A percentile compares a stretch with the other conserved stretches of the same genome.
These are phyloP conservation scores for Vireo griseus DNA, from an alignment of 2,797 vertebrate species.

Conservation along the genomic window DNA sequence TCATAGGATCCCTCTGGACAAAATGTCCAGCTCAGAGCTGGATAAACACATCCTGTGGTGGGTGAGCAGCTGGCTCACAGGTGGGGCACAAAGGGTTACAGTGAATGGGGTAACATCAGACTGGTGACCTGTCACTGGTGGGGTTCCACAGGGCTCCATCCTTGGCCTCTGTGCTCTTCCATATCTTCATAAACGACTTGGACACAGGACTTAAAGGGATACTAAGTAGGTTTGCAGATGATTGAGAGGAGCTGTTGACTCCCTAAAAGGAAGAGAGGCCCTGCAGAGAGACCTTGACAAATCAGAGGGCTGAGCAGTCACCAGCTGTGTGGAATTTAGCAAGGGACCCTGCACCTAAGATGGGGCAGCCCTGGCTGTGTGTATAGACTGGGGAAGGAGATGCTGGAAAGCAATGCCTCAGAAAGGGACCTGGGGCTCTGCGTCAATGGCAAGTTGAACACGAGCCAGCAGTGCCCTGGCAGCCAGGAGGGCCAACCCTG, in stretches of 20 bases:
- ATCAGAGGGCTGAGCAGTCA: background rate
- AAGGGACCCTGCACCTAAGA: background rate
- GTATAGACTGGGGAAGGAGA: background rate
- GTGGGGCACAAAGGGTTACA: background rate
- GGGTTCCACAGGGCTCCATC: background rate
- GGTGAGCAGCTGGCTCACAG: background rate
- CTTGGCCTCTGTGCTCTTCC: background rate
- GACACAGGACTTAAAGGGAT: background rate
- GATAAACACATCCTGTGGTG: background rate
- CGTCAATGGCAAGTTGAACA: fast-evolving
- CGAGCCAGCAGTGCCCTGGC: background rate
- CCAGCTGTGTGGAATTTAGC: background rate
- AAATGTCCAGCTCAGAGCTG: background rate
- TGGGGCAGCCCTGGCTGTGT: fast-evolving
- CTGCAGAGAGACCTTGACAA: background rate
- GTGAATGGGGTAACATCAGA: background rate
- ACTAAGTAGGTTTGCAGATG: background rate
- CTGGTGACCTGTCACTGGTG: background rate
- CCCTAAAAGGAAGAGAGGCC: background rate
- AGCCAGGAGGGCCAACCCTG: background rate
- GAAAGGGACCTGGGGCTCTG: fast-evolving
- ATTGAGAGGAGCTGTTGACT: background rate
- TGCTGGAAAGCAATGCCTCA: background rate
- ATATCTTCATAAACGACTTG: background rate
- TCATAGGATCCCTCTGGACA: background rate